Evolutionary conservation across 2,113 vertebrate genomes (phyloP).

Genomic region (Callipepla squamata): DNA sequence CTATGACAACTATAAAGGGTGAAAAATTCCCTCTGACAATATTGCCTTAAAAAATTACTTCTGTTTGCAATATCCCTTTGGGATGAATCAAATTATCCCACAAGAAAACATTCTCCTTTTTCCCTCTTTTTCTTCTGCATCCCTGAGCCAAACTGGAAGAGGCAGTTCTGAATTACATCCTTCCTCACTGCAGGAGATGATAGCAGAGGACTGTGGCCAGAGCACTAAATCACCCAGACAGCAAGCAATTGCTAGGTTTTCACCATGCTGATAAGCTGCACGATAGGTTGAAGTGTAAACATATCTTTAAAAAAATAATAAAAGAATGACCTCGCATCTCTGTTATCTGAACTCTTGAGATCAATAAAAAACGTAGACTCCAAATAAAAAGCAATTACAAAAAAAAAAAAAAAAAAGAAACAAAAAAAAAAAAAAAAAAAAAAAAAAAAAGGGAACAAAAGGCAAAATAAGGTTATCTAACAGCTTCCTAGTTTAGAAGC

Average conservation of each 20-base stretch:
- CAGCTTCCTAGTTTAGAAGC: not conserved
- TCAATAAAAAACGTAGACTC: not conserved
- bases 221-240: not conserved
- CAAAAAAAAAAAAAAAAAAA: not conserved
- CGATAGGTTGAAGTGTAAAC: not conserved
- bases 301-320: not conserved
- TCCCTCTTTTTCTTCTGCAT: not conserved
- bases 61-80: not conserved
- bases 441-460: not conserved
- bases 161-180: not conserved
- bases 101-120: not conserved
- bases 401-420: not conserved
- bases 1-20: not conserved
- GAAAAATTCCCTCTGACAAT: not conserved
- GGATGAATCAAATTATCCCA: not conserved
- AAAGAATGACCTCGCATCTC: not conserved
- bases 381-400: not conserved
- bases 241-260: not conserved
- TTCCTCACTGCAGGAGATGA: not conserved
- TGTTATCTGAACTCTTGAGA: not conserved
- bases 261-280: not conserved
- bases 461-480: not conserved
- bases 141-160: not conserved
- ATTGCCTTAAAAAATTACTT: not conserved
- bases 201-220: not conserved